Evolutionary conservation across 2,113 vertebrate genomes (phyloP).

Genomic region (Muntiacus reevesi): DNA sequence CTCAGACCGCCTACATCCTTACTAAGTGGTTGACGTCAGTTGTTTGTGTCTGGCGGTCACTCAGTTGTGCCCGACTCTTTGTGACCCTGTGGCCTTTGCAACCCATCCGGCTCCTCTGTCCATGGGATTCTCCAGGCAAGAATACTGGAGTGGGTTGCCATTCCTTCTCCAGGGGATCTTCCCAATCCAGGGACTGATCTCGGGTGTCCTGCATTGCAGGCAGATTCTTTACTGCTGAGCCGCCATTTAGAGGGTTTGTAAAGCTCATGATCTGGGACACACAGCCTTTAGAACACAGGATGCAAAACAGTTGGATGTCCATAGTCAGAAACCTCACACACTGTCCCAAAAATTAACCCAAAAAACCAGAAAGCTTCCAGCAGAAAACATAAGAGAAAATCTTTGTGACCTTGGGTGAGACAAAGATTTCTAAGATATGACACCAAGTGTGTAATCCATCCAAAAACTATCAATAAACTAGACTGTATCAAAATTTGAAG

Average conservation of each 20-base stretch:
- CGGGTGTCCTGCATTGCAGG: background rate
- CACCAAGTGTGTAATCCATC: background rate
- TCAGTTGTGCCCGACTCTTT: background rate
- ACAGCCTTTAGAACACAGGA: background rate
- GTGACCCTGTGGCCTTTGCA: background rate
- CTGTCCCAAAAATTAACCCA: background rate
- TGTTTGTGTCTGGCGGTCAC: rapidly evolving
- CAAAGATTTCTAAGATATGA: background rate
- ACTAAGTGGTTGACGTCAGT: rapidly evolving
- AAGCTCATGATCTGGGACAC: background rate
- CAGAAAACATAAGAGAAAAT: background rate
- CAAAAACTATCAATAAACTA: background rate
- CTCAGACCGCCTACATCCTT: rapidly evolving
- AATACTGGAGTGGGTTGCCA: background rate
- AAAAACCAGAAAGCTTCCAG: background rate
- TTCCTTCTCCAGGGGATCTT: background rate
- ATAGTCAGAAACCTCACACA: background rate
- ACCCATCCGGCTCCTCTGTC: rapidly evolving
- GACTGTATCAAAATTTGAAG: background rate
- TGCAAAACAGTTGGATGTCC: background rate
- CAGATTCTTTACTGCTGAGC: background rate
- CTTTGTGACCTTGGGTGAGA: background rate
- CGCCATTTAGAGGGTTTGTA: rapidly evolving
- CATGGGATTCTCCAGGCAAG: background rate
- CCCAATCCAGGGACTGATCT: background rate